Conservation (phyloP, 2,797 vertebrate species). For the Hyperoplus lanceolatus region DNA sequence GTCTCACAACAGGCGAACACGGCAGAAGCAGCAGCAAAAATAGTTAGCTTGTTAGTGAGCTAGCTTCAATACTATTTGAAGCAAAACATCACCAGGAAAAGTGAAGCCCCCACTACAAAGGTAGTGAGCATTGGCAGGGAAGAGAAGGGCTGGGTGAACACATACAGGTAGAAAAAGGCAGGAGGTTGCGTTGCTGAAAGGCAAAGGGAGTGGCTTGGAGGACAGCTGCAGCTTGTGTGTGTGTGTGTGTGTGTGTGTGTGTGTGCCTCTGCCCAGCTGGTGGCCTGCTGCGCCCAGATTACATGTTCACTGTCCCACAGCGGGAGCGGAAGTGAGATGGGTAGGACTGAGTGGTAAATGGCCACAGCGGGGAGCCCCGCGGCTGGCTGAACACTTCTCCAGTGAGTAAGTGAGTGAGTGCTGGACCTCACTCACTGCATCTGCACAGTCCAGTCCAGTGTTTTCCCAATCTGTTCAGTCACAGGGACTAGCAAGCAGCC, state of each 20-base stretch:
- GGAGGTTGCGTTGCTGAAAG: constrained; percentile 45
- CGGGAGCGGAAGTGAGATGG: constrained; percentile 70
- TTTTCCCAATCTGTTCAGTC: constrained; percentile 39
- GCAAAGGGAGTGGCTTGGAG: constrained; percentile 48
- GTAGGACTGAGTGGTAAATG: constrained; percentile 77
- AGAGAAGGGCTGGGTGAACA: constrained; percentile 22
- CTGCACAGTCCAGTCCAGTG: constrained; percentile 41
- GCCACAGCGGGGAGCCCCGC: constrained; percentile 60
- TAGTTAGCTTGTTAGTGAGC: constrained; percentile 23
- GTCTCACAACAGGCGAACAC: constrained; percentile 30
- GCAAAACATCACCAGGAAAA: constrained; percentile 14
- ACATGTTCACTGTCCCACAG: constrained; percentile 82
- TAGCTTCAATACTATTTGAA: constrained; percentile 34
- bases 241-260: constrained; percentile 42
- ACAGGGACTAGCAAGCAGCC: constrained; percentile 14
- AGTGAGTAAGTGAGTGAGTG: constrained; percentile 45
- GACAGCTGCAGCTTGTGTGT: constrained; percentile 52
- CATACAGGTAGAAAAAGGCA: constrained; percentile 16
- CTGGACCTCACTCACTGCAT: constrained; percentile 31
- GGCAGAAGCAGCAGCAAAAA: constrained; percentile 24
- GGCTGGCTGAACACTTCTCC: constrained; percentile 69
- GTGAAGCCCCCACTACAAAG: constrained; percentile 16
- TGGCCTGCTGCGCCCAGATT: constrained; percentile 81
- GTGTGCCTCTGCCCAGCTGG: constrained; percentile 26
- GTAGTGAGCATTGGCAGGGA: background rate